Evolutionary conservation across 2,113 vertebrate genomes (phyloP).

Genomic region (Cyprinodon variegatus): DNA sequence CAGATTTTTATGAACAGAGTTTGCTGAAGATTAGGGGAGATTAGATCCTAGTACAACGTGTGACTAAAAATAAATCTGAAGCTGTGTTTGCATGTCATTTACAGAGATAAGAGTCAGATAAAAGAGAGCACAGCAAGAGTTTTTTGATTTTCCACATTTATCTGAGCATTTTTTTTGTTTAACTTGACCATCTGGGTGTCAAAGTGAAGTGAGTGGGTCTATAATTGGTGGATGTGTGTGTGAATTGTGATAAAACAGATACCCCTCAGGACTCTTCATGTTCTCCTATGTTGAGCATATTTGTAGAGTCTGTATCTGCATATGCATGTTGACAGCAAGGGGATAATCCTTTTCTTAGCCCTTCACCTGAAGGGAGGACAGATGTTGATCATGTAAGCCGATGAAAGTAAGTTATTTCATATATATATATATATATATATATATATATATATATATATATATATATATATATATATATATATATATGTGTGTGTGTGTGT

Average conservation of each 20-base stretch:
- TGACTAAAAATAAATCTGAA: conserved; percentile 57
- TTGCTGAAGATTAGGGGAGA: conserved; percentile 23
- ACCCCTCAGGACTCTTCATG: conserved; percentile 22
- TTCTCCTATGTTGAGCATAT: conserved; percentile 22
- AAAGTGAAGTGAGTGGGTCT: conserved; percentile 22
- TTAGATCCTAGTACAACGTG: conserved; percentile 19
- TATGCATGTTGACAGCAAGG: background rate
- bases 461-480: too few relatives aligned
- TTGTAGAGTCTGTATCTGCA: conserved; percentile 10
- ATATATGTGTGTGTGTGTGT: too few relatives aligned
- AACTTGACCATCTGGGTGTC: conserved; percentile 16
- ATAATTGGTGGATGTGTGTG: conserved; percentile 3
- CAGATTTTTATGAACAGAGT: conserved; percentile 54
- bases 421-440: too few relatives aligned
- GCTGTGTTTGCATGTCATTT: conserved; percentile 26
- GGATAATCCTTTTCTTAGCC: conserved; percentile 12
- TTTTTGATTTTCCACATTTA: conserved; percentile 23
- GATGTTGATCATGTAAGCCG: conserved; percentile 3
- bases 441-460: too few relatives aligned
- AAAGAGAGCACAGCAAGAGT: conserved; percentile 15
- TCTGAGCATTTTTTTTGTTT: conserved; percentile 13
- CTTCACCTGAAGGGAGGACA: background rate
- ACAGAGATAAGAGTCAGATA: conserved; percentile 20
- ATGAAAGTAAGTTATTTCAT: background rate
- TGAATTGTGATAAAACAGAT: conserved; percentile 46